These are phyloP conservation scores for Blastobasis adustella DNA, from an alignment of 2,888 invertebrate genomes.

Conservation along the genomic window DNA sequence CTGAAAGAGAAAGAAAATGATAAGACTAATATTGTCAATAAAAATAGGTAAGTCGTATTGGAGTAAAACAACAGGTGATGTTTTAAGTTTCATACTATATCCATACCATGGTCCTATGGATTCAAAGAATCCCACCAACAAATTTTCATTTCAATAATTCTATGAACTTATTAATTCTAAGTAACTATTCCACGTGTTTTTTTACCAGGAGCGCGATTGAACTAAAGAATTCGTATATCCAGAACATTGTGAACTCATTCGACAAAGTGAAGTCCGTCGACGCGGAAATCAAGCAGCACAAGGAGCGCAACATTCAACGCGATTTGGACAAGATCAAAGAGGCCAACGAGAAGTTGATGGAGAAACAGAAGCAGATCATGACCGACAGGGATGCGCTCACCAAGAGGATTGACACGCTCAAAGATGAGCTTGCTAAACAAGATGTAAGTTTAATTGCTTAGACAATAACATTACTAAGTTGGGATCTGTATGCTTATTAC, in stretches of 20 bases:
- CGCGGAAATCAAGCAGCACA: constrained; percentile 72
- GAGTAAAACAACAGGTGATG: too few species aligned
- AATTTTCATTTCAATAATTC: too few species aligned
- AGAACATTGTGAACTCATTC: constrained; percentile 48
- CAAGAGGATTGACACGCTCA: constrained; percentile 70
- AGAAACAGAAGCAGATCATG: constrained; percentile 62
- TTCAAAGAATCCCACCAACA: too few species aligned
- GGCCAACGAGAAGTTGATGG: constrained; percentile 60
- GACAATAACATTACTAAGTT: too few species aligned
- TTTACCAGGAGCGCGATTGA: constrained; percentile 51
- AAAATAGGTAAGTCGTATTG: constrained; percentile 39
- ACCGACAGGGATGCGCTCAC: constrained; percentile 57
- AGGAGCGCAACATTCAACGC: constrained; percentile 67
- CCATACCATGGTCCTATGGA: too few species aligned
- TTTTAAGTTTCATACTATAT: too few species aligned
- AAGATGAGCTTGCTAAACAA: constrained; percentile 75
- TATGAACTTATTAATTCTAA: too few species aligned
- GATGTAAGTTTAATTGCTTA: constrained; percentile 34
- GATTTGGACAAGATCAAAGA: constrained; percentile 70
- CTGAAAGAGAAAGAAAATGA: constrained; percentile 47
- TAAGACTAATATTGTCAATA: constrained; percentile 48
- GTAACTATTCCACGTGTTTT: constrained; percentile 2
- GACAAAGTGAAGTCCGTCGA: constrained; percentile 72
- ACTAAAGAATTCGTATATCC: constrained; percentile 52
- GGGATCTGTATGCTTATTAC: too few species aligned